These are phyloP conservation scores for Bombus soroeensis DNA, from an alignment of 1,140 invertebrate genomes.

Conservation along the genomic window DNA sequence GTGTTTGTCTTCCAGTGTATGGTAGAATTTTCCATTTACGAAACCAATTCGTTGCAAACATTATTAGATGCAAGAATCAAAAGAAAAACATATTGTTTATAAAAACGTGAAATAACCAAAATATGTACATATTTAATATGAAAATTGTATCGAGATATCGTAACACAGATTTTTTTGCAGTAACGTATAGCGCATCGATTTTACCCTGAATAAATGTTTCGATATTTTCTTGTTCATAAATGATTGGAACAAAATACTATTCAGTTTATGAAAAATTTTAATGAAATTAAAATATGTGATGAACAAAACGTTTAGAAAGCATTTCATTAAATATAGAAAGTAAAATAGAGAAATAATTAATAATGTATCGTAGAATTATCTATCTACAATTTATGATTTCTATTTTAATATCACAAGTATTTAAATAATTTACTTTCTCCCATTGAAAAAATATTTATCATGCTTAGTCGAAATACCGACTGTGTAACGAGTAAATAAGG, in stretches of 20 bases:
- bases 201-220: neutral
- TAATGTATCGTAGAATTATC: neutral
- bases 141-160: constrained; percentile 43
- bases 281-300: neutral
- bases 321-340: neutral
- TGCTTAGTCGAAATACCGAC: neutral
- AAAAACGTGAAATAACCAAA: constrained; percentile 19
- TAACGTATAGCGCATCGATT: neutral
- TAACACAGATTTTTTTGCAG: neutral
- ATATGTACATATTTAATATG: neutral
- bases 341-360: neutral
- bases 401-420: neutral
- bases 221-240: neutral
- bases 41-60: neutral
- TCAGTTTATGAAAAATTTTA: neutral
- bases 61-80: neutral
- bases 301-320: neutral
- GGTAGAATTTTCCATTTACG: neutral
- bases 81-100: neutral
- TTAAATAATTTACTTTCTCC: neutral
- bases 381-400: neutral
- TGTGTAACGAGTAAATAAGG: neutral
- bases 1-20: neutral
- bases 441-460: neutral
- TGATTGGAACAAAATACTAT: neutral